Conservation (phyloP, 2,888 invertebrate species). For the Orthosia incerta region DNA sequence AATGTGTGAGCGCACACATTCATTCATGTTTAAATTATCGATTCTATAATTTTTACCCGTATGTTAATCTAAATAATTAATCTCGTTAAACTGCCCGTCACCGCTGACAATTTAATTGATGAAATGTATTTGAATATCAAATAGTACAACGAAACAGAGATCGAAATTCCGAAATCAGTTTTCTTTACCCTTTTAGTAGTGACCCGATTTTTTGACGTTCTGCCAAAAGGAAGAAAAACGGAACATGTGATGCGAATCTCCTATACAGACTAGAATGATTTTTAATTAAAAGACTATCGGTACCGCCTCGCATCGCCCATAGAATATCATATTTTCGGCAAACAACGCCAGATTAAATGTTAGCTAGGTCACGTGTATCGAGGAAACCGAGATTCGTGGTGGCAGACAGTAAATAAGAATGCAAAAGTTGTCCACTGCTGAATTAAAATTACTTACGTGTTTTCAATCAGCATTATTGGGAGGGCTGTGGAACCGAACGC, state of each 20-base stretch:
- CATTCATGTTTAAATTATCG: conserved; percentile 41
- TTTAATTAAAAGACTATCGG: conserved; percentile 63
- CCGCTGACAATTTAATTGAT: conserved; percentile 9
- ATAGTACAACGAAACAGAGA: conserved; percentile 21
- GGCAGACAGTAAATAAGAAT: conserved; percentile 12
- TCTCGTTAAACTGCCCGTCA: not conserved
- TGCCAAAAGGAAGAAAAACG: conserved; percentile 50
- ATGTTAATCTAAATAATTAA: conserved; percentile 49
- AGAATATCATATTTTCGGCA: conserved; percentile 48
- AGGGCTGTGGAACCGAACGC: not conserved
- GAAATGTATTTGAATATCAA: conserved; percentile 34
- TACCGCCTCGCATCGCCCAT: conserved; percentile 1
- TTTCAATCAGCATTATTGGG: conserved; percentile 28
- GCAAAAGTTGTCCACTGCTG: conserved; percentile 1
- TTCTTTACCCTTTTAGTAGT: conserved; percentile 36
- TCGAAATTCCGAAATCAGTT: conserved; percentile 9
- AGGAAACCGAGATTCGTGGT: not conserved
- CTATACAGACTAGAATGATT: conserved; percentile 45
- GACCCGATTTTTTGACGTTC: conserved; percentile 36
- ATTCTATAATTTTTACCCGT: conserved; percentile 37
- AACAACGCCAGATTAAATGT: conserved; percentile 44
- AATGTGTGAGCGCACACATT: conserved; percentile 51
- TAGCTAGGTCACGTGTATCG: conserved; percentile 38
- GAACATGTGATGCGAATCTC: conserved; percentile 36
- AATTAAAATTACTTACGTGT: conserved; percentile 21